Base-by-base conservation (phyloP, 1,140 invertebrate genomes). In the Drosophila paulistorum region DNA sequence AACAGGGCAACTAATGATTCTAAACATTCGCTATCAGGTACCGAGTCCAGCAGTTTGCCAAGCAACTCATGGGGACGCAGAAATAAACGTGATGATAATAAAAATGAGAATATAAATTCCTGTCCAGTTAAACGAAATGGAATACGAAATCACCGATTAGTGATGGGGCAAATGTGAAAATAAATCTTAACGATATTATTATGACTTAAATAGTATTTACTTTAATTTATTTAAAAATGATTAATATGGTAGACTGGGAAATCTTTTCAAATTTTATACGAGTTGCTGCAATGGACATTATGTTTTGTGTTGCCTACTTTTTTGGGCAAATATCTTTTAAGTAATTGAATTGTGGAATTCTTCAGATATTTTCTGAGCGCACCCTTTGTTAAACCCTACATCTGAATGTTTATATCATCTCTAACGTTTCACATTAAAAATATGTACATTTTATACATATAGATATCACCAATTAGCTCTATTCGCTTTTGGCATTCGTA, bases 101-200 rank as follows among this genome's bases (percentile, higher is more conserved):
- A 77, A 79, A 92, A 92, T 73, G 91, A 90, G 75, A 90, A 91
- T 67, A 91, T 70, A 81, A 91, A 92, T 74, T 92, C 85, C 91
- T 92, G 76, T 23, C 35, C 35, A 66, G 75, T 35, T 9, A 65
- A 72, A 79, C n/a, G 57, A 7, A 11, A 64, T 51, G 48, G 20
- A 11, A 26, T 17, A 30, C 26, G 7, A 35, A 51, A 48, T 70
- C 41, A 66, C 37, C 23, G 58, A 14, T 48, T 45, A 51, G 48
- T 14, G 63, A 45, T 51, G 30, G 48, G 33, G 30, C 3, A 17
- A 4, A 33, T 1, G 17, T 13, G 10, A 3, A 39, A 13, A 30
- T 6, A 30, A 30, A 30, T 30, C 5, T 7, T 30, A 30, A 30
- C 30, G 30, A 30, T 30, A 30, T 37, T 37, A 10, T 9, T 1